Conservation (phyloP, 2,888 invertebrate species). For the Drosophila paucipuncta region DNA sequence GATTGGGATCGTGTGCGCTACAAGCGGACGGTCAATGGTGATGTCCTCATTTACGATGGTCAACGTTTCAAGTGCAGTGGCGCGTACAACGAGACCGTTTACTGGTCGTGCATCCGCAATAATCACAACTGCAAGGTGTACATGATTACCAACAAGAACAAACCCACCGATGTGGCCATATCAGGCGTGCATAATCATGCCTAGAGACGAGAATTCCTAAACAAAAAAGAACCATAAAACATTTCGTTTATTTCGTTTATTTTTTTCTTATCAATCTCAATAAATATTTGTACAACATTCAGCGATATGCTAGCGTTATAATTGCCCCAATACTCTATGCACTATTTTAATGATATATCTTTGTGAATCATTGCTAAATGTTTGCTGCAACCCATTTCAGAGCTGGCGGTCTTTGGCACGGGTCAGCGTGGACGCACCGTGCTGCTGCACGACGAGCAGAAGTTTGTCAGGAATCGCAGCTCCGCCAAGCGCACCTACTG, state of each 20-base stretch:
- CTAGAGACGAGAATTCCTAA: slow-evolving; percentile 16
- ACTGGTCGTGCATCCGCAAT: slow-evolving; percentile 81
- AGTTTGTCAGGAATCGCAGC: slow-evolving; percentile 84
- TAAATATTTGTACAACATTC: slow-evolving; percentile 34
- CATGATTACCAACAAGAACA: slow-evolving; percentile 77
- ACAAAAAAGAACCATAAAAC: neutral
- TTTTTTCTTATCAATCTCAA: slow-evolving; percentile 22
- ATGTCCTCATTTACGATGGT: slow-evolving; percentile 66
- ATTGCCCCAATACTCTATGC: slow-evolving; percentile 8
- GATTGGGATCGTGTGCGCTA: slow-evolving; percentile 69
- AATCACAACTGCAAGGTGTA: slow-evolving; percentile 73
- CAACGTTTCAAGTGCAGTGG: slow-evolving; percentile 78
- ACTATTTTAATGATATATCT: neutral
- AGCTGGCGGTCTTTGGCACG: slow-evolving; percentile 82
- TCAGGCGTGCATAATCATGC: slow-evolving; percentile 82
- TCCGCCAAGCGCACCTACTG: slow-evolving; percentile 84
- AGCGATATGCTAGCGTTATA: slow-evolving; percentile 23
- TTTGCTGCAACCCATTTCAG: slow-evolving; percentile 64
- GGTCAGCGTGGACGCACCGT: slow-evolving; percentile 85
- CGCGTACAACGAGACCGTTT: slow-evolving; percentile 70
- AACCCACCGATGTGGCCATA: slow-evolving; percentile 73
- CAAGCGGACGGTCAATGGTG: slow-evolving; percentile 45
- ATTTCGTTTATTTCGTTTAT: neutral
- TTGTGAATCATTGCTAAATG: slow-evolving; percentile 17
- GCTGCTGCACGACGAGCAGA: slow-evolving; percentile 78